Percentiles rank a stretch among this genome's conserved stretches.
Conservation (phyloP, 2,797 vertebrate genomes). For the Phataginus tricuspis region DNA sequence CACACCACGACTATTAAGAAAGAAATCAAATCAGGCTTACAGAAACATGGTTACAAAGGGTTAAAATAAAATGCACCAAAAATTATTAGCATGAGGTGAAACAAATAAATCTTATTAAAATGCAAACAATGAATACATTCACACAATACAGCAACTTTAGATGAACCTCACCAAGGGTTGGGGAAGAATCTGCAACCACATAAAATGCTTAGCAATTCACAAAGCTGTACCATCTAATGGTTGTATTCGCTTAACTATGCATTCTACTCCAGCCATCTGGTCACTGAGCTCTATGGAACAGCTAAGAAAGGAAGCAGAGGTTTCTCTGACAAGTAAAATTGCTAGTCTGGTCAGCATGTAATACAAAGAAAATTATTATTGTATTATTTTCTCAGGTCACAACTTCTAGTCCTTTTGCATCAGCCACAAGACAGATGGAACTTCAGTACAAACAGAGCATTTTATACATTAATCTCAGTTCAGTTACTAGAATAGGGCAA, state of each 20-base stretch:
- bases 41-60: background rate
- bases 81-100: background rate
- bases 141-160: background rate
- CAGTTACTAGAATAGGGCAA: background rate
- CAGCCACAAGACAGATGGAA: background rate
- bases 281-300: conserved; percentile 72
- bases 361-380: conserved; percentile 43
- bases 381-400: background rate
- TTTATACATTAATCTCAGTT: background rate
- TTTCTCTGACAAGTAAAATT: background rate
- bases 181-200: conserved; percentile 69
- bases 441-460: background rate
- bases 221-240: conserved; percentile 75
- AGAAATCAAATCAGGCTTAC: conserved; percentile 21
- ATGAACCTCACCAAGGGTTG: conserved; percentile 18
- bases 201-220: conserved; percentile 74
- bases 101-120: background rate
- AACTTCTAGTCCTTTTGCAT: background rate
- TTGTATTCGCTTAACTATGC: conserved; percentile 81
- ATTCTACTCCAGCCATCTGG: conserved; percentile 80
- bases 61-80: background rate
- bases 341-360: background rate
- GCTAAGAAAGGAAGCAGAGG: conserved; percentile 59
- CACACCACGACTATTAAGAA: background rate
- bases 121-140: background rate